These are phyloP conservation scores for Drosophila auraria DNA, from an alignment of 1,140 invertebrate genomes.

Conservation along the genomic window DNA sequence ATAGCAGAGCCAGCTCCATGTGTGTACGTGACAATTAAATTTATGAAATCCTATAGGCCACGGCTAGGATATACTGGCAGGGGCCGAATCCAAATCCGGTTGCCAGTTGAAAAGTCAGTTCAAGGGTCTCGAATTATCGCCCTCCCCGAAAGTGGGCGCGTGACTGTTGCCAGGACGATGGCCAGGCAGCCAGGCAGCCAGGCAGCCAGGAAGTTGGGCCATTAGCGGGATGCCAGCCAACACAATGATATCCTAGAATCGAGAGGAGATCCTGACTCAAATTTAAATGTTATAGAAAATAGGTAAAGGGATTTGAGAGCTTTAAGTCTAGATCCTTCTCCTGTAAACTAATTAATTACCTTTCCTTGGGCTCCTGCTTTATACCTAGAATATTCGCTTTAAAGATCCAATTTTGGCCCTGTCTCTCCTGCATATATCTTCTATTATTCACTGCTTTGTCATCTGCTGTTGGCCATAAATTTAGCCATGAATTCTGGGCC, in stretches of 20 bases:
- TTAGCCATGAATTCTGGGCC: conserved; percentile 7
- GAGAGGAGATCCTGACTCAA: not conserved
- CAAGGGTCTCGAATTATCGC: conserved; percentile 34
- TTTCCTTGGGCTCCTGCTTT: not conserved
- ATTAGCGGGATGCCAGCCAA: conserved; percentile 42
- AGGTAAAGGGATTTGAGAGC: no score
- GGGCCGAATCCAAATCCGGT: conserved; percentile 15
- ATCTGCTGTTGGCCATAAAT: conserved; percentile 50
- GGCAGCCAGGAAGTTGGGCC: conserved; percentile 42
- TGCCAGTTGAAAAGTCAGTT: conserved; percentile 55
- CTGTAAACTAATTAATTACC: not conserved
- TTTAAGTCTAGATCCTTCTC: no score
- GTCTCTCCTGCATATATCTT: not conserved
- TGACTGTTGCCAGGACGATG: conserved; percentile 60
- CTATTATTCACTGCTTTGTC: conserved; percentile 43
- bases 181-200: no score
- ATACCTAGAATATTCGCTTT: not conserved
- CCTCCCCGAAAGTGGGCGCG: conserved; percentile 43
- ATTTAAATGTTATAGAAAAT: not conserved
- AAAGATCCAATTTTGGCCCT: conserved; percentile 7
- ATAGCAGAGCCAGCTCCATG: conserved; percentile 22
- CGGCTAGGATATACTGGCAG: conserved; percentile 7
- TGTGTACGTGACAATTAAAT: conserved; percentile 81
- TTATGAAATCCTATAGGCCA: conserved; percentile 67
- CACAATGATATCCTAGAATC: conserved; percentile 3